phyloP scores from a whole-genome alignment of 2,797 vertebrate species.

The Squalus acanthias region DNA sequence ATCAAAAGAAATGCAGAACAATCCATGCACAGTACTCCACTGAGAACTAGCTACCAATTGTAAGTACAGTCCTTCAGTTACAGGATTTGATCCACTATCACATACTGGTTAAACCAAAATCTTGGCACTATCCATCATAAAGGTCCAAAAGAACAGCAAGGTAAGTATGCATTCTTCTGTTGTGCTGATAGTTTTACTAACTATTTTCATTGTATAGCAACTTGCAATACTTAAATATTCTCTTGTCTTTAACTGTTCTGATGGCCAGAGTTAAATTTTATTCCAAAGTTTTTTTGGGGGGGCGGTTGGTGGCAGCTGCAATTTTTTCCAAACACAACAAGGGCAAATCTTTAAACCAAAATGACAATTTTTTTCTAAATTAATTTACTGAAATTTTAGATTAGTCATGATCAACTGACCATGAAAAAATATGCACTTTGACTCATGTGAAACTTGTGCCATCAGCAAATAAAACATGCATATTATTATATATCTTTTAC shows the following conservation, averaged over 20 bases:
- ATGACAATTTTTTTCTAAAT: not conserved
- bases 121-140: not conserved
- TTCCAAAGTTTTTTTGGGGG: not conserved
- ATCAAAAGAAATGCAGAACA: constrained; percentile 9
- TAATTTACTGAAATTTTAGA: not conserved
- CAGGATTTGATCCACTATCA: constrained; percentile 19
- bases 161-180: not conserved
- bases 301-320: not conserved
- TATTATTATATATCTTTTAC: not conserved
- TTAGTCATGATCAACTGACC: not conserved
- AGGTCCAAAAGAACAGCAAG: not conserved
- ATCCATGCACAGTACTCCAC: constrained; percentile 23
- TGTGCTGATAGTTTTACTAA: not conserved
- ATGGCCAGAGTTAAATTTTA: not conserved
- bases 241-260: not conserved
- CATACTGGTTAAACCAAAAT: not conserved
- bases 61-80: not conserved
- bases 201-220: not conserved
- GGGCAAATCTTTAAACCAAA: not conserved
- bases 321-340: not conserved
- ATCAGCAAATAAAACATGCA: not conserved
- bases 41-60: constrained; percentile 1
- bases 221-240: not conserved
- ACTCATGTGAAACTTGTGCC: not conserved
- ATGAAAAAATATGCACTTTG: not conserved